A percentile compares a stretch with the other conserved stretches of the same genome.
Evolutionary conservation across 1,140 invertebrate genomes (phyloP).

Genomic region (Papilio dardanus): DNA sequence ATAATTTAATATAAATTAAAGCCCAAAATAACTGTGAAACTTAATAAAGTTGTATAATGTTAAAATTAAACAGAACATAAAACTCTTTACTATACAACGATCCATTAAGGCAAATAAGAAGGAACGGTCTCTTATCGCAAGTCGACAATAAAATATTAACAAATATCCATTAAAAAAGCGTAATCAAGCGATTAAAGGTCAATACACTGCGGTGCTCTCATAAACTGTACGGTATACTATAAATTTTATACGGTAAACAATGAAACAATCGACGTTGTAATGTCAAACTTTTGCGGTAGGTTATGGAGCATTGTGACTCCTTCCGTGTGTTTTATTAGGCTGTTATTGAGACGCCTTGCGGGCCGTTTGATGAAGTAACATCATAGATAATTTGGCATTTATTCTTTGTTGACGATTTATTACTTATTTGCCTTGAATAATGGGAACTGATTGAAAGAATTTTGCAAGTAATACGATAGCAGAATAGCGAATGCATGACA

Average conservation of each 20-base stretch:
- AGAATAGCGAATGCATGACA: background rate
- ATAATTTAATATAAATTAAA: background rate
- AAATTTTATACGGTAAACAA: slow-evolving; percentile 78
- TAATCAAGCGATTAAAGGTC: slow-evolving; percentile 76
- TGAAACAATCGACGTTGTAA: slow-evolving; percentile 73
- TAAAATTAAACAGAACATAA: slow-evolving; percentile 3
- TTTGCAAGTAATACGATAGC: background rate
- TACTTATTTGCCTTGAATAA: background rate
- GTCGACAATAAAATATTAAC: slow-evolving; percentile 57
- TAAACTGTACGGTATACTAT: slow-evolving; percentile 66
- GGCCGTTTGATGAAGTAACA: slow-evolving; percentile 45
- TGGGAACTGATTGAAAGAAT: background rate
- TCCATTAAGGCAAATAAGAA: slow-evolving; percentile 39
- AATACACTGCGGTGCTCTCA: slow-evolving; percentile 57
- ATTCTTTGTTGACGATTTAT: background rate
- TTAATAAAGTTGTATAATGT: slow-evolving; percentile 15
- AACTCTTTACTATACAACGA: slow-evolving; percentile 28
- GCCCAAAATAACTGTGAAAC: background rate
- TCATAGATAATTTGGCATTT: slow-evolving; percentile 14
- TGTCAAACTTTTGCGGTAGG: slow-evolving; percentile 73
- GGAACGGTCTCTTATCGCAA: slow-evolving; percentile 18
- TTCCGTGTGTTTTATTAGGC: slow-evolving; percentile 65
- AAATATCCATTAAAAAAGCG: slow-evolving; percentile 72
- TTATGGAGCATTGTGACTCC: slow-evolving; percentile 65
- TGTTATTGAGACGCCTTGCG: slow-evolving; percentile 42